Evolutionary conservation across 2,113 vertebrate species (phyloP).

Genomic region (Lepus timidus): DNA sequence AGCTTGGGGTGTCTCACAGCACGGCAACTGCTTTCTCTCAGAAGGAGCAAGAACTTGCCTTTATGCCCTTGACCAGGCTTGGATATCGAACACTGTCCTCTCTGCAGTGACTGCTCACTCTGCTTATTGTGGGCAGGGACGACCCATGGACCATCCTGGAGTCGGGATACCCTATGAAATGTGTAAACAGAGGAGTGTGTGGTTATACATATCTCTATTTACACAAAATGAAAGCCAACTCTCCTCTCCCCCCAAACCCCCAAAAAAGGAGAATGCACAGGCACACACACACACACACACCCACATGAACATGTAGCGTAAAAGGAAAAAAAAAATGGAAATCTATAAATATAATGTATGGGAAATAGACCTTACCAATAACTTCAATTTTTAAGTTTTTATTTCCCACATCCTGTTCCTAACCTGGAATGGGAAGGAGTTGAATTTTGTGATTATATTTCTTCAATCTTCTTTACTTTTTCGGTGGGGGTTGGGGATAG

Average conservation of each 20-base stretch:
- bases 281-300: background rate
- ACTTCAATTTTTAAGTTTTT: background rate
- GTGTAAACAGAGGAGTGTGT: background rate
- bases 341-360: background rate
- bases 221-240: background rate
- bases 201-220: background rate
- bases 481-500: background rate
- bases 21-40: background rate
- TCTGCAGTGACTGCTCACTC: background rate
- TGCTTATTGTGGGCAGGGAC: background rate
- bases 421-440: background rate
- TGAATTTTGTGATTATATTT: background rate
- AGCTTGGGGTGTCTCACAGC: background rate
- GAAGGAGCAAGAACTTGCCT: background rate
- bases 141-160: background rate
- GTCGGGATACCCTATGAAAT: background rate
- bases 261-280: background rate
- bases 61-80: background rate
- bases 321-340: background rate
- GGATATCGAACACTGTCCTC: background rate
- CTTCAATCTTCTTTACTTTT: background rate
- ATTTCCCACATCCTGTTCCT: background rate
- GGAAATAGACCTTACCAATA: background rate
- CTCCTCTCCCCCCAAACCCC: too few relatives aligned
- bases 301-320: rapidly evolving